Evolutionary conservation across 2,113 vertebrate genomes (phyloP).

Genomic region (Pluvianellus socialis): DNA sequence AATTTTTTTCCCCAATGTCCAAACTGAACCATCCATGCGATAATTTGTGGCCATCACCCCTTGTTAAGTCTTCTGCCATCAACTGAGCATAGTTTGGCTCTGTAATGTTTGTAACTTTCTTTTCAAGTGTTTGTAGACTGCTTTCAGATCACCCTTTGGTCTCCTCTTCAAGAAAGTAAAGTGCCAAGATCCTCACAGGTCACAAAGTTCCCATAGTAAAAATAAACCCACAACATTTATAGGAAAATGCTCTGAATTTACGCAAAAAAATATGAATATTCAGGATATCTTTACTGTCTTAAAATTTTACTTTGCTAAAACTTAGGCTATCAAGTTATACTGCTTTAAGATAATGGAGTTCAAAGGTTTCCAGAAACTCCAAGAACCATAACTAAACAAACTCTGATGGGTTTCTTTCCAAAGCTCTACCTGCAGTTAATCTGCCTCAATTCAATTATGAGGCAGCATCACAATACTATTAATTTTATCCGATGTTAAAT

Average conservation of each 20-base stretch:
- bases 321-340: not conserved
- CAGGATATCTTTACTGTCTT: not conserved
- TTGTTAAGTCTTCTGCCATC: not conserved
- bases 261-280: not conserved
- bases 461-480: not conserved
- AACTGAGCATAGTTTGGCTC: not conserved
- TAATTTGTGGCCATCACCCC: not conserved
- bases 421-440: not conserved
- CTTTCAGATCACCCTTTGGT: not conserved
- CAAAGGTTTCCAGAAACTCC: not conserved
- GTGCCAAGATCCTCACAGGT: not conserved
- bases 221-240: not conserved
- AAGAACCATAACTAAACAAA: not conserved
- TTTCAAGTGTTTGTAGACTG: not conserved
- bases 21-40: not conserved
- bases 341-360: not conserved
- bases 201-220: not conserved
- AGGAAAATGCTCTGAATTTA: not conserved
- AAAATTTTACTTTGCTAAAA: not conserved
- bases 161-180: not conserved
- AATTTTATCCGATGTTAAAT: not conserved
- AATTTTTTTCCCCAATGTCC: not conserved
- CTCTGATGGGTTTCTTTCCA: not conserved
- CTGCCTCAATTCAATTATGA: not conserved
- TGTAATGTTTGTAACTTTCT: not conserved